Percentiles rank a stretch among this genome's conserved stretches.
Conservation (phyloP, 2,888 invertebrate species). For the Brenthis daphne region DNA sequence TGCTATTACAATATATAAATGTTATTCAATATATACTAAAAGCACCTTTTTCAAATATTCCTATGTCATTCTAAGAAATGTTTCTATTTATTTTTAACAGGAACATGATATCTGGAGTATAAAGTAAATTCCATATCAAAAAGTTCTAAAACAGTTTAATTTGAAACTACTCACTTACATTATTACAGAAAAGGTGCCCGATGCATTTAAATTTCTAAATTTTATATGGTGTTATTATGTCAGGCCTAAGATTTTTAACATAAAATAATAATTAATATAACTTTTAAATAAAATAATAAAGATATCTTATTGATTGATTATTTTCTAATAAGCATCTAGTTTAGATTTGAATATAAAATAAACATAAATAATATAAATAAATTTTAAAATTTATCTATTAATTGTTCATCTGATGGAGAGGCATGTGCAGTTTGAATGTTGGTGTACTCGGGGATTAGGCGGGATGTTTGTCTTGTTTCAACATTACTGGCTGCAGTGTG, state of each 20-base stretch:
- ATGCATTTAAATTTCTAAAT: slow-evolving; percentile 5
- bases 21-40: slow-evolving; percentile 45
- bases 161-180: slow-evolving; percentile 2
- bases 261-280: slow-evolving; percentile 5
- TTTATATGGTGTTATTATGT: not conserved
- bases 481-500: slow-evolving; percentile 59
- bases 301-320: slow-evolving; percentile 9
- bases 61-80: slow-evolving; percentile 16
- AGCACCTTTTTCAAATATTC: slow-evolving; percentile 47
- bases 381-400: slow-evolving; percentile 18
- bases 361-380: slow-evolving; percentile 24
- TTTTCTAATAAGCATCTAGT: not conserved
- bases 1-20: slow-evolving; percentile 34
- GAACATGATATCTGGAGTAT: slow-evolving; percentile 25
- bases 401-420: slow-evolving; percentile 9
- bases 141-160: slow-evolving; percentile 5
- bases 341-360: slow-evolving; percentile 21
- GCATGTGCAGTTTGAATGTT: slow-evolving; percentile 49
- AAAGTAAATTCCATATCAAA: slow-evolving; percentile 21
- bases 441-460: slow-evolving; percentile 47
- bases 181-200: slow-evolving; percentile 5
- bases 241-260: not conserved
- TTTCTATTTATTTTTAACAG: slow-evolving; percentile 24
- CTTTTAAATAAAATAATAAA: slow-evolving; percentile 4
- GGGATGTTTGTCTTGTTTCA: slow-evolving; percentile 53